These are phyloP conservation scores for Dyspetes luteomarginatus DNA, from an alignment of 2,888 invertebrate genomes.

Conservation along the genomic window DNA sequence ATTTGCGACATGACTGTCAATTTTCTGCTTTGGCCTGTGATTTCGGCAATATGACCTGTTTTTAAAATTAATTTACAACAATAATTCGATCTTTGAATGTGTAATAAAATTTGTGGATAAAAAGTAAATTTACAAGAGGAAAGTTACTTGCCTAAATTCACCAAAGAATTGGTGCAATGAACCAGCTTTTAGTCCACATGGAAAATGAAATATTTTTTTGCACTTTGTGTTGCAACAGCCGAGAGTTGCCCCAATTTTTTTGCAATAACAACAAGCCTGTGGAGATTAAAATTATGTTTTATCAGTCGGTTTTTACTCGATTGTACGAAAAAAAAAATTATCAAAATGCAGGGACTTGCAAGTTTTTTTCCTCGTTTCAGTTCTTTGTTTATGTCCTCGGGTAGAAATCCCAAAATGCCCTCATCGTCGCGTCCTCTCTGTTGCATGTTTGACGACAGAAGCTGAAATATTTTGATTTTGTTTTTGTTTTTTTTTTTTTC, in stretches of 20 bases:
- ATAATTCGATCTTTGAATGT: no score
- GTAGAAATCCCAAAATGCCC: constrained; percentile 90
- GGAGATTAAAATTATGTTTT: constrained; percentile 68
- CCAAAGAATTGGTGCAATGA: constrained; percentile 88
- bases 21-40: constrained; percentile 86
- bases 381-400: constrained; percentile 88
- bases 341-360: constrained; percentile 84
- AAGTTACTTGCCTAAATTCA: constrained; percentile 84
- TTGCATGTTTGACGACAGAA: constrained; percentile 88
- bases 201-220: constrained; percentile 89
- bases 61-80: no score
- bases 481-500: constrained; percentile 4
- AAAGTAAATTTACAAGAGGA: no score
- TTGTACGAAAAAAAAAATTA: not conserved
- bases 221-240: constrained; percentile 89
- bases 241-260: constrained; percentile 87
- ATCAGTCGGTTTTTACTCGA: not conserved
- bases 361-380: constrained; percentile 86
- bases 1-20: constrained; percentile 77
- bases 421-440: constrained; percentile 88
- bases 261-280: constrained; percentile 89
- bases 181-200: constrained; percentile 88
- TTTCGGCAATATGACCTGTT: constrained; percentile 87
- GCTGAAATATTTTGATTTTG: constrained; percentile 83
- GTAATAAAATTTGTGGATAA: no score